Evolutionary conservation across 2,888 invertebrate genomes (phyloP).

Genomic region (Luperina testacea): DNA sequence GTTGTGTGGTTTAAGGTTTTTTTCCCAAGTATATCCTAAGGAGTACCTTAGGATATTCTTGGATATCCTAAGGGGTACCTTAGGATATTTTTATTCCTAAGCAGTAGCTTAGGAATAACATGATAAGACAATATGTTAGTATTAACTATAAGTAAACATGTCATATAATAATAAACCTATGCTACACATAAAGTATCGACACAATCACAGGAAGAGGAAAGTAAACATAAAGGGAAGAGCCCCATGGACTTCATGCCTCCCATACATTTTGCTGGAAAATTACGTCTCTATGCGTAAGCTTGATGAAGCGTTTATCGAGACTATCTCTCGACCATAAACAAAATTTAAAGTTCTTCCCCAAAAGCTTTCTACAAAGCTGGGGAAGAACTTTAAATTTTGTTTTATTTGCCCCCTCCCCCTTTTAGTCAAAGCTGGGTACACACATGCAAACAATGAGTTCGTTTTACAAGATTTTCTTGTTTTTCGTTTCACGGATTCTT

Average conservation of each 20-base stretch:
- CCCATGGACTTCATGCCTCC: background rate
- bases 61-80: background rate
- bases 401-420: background rate
- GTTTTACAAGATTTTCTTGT: constrained; percentile 4
- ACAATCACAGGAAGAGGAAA: background rate
- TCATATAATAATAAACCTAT: background rate
- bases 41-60: too few species aligned
- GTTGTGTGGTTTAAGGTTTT: too few species aligned
- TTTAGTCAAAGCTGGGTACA: background rate
- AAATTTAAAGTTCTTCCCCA: too few species aligned
- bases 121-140: background rate
- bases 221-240: background rate
- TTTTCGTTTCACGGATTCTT: background rate
- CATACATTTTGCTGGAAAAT: background rate
- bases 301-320: background rate
- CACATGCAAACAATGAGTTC: background rate
- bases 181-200: background rate
- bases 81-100: too few species aligned
- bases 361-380: background rate
- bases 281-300: background rate
- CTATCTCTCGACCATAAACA: too few species aligned
- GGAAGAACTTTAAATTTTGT: background rate
- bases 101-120: background rate
- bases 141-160: background rate
- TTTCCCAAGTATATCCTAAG: background rate